Conservation (phyloP, 2,797 vertebrate genomes). For the Chromis chromis region DNA sequence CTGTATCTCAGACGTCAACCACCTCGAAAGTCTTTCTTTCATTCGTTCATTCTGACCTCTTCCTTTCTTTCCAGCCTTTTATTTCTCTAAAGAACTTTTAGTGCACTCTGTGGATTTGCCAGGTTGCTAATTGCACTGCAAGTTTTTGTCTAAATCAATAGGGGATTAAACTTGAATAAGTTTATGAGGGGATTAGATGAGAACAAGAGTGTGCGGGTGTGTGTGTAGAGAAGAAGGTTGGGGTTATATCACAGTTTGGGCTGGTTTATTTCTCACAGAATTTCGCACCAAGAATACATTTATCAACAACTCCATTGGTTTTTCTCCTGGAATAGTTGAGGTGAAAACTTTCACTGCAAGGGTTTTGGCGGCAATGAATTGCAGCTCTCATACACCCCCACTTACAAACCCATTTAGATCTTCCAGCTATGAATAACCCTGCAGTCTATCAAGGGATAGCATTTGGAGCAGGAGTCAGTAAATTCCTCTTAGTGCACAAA, state of each 20-base stretch:
- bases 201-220: constrained; percentile 27
- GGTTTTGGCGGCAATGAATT: neutral
- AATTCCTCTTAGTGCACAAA: constrained; percentile 59
- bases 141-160: constrained; percentile 72
- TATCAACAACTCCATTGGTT: constrained; percentile 8
- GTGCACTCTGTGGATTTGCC: constrained; percentile 56
- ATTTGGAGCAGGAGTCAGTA: constrained; percentile 52
- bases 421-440: constrained; percentile 22
- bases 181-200: constrained; percentile 64
- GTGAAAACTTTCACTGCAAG: neutral
- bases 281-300: constrained; percentile 6
- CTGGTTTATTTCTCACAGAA: constrained; percentile 6
- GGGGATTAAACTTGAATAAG: constrained; percentile 63
- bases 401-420: constrained; percentile 11
- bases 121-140: constrained; percentile 77
- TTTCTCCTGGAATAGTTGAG: constrained; percentile 22
- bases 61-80: constrained; percentile 55
- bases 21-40: constrained; percentile 56
- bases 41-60: constrained; percentile 51
- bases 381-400: constrained; percentile 10
- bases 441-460: constrained; percentile 34
- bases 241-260: constrained; percentile 28
- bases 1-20: constrained; percentile 67
- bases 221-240: constrained; percentile 36
- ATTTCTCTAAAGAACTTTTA: constrained; percentile 48